These are phyloP conservation scores for Sinocyclocheilus anshuiensis DNA, from an alignment of 2,113 vertebrate species.

Conservation along the genomic window DNA sequence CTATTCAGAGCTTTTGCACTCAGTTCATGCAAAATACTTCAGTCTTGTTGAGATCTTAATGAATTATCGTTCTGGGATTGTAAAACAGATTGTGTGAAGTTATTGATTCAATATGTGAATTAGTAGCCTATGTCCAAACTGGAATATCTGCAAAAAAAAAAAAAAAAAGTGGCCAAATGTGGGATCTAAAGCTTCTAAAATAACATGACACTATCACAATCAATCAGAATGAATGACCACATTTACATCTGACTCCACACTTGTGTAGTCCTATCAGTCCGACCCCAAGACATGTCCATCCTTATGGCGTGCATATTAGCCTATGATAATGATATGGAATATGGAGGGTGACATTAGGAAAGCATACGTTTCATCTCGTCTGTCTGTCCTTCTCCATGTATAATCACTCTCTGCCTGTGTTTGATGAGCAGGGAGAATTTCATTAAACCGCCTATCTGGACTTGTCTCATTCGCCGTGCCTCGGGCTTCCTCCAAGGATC, in stretches of 20 bases:
- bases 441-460: slow-evolving; percentile 53
- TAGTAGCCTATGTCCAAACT: too few species aligned
- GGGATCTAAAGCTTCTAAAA: neutral
- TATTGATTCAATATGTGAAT: too few species aligned
- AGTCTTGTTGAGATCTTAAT: neutral
- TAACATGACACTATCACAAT: neutral
- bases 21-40: too few species aligned
- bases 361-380: slow-evolving; percentile 41
- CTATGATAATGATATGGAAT: slow-evolving; percentile 22
- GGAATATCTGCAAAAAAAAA: too few species aligned
- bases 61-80: too few species aligned
- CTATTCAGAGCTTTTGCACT: neutral
- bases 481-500: slow-evolving; percentile 40
- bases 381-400: slow-evolving; percentile 43
- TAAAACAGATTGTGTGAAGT: too few species aligned
- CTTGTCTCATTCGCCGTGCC: slow-evolving; percentile 47
- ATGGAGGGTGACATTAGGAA: slow-evolving; percentile 38
- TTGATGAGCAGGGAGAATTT: slow-evolving; percentile 57
- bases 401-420: slow-evolving; percentile 44
- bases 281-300: slow-evolving; percentile 2
- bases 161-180: neutral
- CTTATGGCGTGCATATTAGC: neutral
- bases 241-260: neutral
- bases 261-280: neutral
- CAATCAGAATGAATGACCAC: neutral